Percentiles rank a stretch among this genome's conserved stretches.
Evolutionary conservation across 2,797 vertebrate species (phyloP).

Genomic region (Ctenopoma multispine): DNA sequence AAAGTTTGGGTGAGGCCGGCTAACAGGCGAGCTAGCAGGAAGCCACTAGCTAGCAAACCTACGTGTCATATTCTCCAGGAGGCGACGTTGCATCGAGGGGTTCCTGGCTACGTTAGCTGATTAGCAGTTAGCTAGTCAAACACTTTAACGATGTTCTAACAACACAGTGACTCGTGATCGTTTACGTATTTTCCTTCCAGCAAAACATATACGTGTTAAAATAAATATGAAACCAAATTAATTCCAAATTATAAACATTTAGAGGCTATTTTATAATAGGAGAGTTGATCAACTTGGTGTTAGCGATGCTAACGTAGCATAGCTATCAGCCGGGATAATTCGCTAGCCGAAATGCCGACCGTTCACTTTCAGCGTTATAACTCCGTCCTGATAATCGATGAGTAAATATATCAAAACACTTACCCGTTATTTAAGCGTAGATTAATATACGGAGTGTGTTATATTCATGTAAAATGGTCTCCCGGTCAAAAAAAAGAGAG

Average conservation of each 20-base stretch:
- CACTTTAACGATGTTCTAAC: neutral
- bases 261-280: neutral
- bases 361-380: slow-evolving; percentile 12
- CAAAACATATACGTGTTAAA: rapidly evolving
- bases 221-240: neutral
- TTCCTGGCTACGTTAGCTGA: slow-evolving; percentile 46
- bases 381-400: neutral
- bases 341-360: slow-evolving; percentile 61
- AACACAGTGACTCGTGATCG: rapidly evolving
- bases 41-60: slow-evolving; percentile 60
- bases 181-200: rapidly evolving
- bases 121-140: slow-evolving; percentile 34
- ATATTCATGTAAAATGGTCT: slow-evolving; percentile 68
- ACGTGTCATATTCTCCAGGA: slow-evolving; percentile 78
- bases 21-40: slow-evolving; percentile 56
- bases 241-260: neutral
- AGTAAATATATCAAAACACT: slow-evolving; percentile 33
- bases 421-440: slow-evolving; percentile 74
- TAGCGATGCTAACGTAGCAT: slow-evolving; percentile 69
- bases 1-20: slow-evolving; percentile 46
- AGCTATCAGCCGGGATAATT: slow-evolving; percentile 61
- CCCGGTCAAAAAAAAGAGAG: slow-evolving; percentile 39
- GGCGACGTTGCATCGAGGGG: slow-evolving; percentile 69
- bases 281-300: slow-evolving; percentile 32
- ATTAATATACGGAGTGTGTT: slow-evolving; percentile 45